A percentile compares a stretch with the other conserved stretches of the same genome.
Conservation (phyloP, 2,888 invertebrate genomes). For the Ditula angustiorana region DNA sequence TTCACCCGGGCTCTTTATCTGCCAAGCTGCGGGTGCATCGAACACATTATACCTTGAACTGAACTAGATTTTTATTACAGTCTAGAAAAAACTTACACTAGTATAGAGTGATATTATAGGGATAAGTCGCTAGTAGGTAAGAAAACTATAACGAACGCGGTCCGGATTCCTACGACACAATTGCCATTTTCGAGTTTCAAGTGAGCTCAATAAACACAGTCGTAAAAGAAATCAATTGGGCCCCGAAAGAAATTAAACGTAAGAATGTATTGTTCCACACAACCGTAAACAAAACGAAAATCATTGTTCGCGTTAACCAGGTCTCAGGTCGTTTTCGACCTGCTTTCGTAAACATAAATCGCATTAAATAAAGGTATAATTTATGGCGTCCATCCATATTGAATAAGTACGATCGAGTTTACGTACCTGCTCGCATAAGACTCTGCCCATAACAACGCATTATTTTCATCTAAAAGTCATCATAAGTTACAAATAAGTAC, state of each 20-base stretch:
- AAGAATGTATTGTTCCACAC: slow-evolving; percentile 84
- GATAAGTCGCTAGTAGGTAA: slow-evolving; percentile 18
- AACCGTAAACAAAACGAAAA: slow-evolving; percentile 80
- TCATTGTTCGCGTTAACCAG: slow-evolving; percentile 78
- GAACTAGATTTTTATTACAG: slow-evolving; percentile 56
- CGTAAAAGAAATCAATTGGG: slow-evolving; percentile 83
- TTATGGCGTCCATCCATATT: slow-evolving; percentile 72
- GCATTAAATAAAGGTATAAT: slow-evolving; percentile 79
- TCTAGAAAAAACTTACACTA: slow-evolving; percentile 44
- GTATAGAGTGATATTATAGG: slow-evolving; percentile 10
- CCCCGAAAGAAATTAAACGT: slow-evolving; percentile 84
- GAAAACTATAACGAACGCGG: slow-evolving; percentile 4
- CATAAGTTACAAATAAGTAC: slow-evolving; percentile 41
- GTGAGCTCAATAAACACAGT: slow-evolving; percentile 83
- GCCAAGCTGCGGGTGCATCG: slow-evolving; percentile 58
- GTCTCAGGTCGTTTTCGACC: slow-evolving; percentile 82
- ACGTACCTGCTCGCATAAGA: slow-evolving; percentile 49
- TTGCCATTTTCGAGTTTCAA: slow-evolving; percentile 77
- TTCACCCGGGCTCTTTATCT: slow-evolving; percentile 61
- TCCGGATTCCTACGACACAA: slow-evolving; percentile 51
- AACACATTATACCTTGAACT: slow-evolving; percentile 59
- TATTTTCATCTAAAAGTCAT: slow-evolving; percentile 55
- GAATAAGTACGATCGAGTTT: slow-evolving; percentile 63
- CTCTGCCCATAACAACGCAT: slow-evolving; percentile 56
- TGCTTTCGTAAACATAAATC: slow-evolving; percentile 80